Conservation (phyloP, 2,888 invertebrate genomes). For the Drosophila affinis region DNA sequence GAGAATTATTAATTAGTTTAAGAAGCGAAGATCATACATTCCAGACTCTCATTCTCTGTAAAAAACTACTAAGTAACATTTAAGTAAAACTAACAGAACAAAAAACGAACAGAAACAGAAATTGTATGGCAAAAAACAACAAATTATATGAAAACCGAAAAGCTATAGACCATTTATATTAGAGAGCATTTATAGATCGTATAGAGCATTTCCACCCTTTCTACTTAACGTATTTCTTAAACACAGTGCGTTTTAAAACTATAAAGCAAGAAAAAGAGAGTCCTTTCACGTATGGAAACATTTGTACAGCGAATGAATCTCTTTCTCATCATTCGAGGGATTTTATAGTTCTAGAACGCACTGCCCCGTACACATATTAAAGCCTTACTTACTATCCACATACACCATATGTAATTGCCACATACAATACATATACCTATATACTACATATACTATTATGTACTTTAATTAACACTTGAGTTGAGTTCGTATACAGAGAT, state of each 20-base stretch:
- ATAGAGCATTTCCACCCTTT: constrained; percentile 17
- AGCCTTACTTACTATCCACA: constrained; percentile 10
- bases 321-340: not conserved
- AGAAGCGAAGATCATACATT: constrained; percentile 35
- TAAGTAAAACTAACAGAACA: constrained; percentile 59
- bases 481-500: constrained; percentile 25
- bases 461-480: constrained; percentile 31
- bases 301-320: not conserved
- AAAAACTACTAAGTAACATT: constrained; percentile 29
- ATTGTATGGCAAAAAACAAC: constrained; percentile 46
- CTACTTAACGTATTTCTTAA: not conserved
- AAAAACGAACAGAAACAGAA: constrained; percentile 1
- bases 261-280: not conserved
- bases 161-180: constrained; percentile 10
- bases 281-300: not conserved
- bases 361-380: constrained; percentile 1
- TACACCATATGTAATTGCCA: constrained; percentile 36
- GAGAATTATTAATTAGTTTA: constrained; percentile 26
- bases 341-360: constrained; percentile 19
- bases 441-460: not conserved
- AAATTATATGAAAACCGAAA: not conserved
- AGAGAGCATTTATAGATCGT: constrained; percentile 9
- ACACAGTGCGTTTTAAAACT: constrained; percentile 23
- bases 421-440: constrained; percentile 17
- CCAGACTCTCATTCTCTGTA: constrained; percentile 55